Conservation (phyloP, 2,797 vertebrate species). For the Trematomus bernacchii region DNA sequence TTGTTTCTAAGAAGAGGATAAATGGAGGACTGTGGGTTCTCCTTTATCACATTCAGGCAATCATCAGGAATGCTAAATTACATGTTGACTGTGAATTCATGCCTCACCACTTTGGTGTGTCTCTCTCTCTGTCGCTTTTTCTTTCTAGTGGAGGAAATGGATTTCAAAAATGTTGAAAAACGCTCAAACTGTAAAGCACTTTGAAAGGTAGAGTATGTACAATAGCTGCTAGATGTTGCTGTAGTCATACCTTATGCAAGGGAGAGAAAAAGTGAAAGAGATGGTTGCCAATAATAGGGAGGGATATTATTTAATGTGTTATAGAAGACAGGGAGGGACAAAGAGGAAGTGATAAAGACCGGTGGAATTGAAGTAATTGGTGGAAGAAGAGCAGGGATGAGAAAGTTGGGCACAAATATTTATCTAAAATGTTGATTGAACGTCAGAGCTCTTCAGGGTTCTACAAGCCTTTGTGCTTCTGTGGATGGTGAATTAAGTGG, state of each 20-base stretch:
- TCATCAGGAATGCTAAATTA: slow-evolving; percentile 79
- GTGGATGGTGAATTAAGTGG: slow-evolving; percentile 19
- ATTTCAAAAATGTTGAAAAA: slow-evolving; percentile 47
- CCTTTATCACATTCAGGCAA: slow-evolving; percentile 78
- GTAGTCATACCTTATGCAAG: slow-evolving; percentile 66
- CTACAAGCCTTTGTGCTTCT: slow-evolving; percentile 14
- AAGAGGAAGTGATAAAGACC: slow-evolving; percentile 75
- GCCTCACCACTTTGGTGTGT: slow-evolving; percentile 39
- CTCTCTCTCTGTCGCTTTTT: slow-evolving; percentile 62
- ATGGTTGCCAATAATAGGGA: slow-evolving; percentile 35
- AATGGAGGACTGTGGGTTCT: slow-evolving; percentile 65
- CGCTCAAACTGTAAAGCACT: slow-evolving; percentile 72
- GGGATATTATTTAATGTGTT: slow-evolving; percentile 50
- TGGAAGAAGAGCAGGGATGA: slow-evolving; percentile 57
- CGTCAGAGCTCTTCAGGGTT: slow-evolving; percentile 12
- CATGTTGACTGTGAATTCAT: slow-evolving; percentile 76
- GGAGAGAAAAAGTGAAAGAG: slow-evolving; percentile 47
- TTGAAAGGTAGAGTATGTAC: slow-evolving; percentile 70
- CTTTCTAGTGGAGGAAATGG: slow-evolving; percentile 42
- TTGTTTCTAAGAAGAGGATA: slow-evolving; percentile 67
- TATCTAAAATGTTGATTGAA: slow-evolving; percentile 27
- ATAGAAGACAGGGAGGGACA: slow-evolving; percentile 48
- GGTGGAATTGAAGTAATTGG: slow-evolving; percentile 53
- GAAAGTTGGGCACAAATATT: slow-evolving; percentile 69
- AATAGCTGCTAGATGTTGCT: slow-evolving; percentile 80